These are phyloP conservation scores for Vimba vimba DNA, from an alignment of 2,113 vertebrate species.

Conservation along the genomic window DNA sequence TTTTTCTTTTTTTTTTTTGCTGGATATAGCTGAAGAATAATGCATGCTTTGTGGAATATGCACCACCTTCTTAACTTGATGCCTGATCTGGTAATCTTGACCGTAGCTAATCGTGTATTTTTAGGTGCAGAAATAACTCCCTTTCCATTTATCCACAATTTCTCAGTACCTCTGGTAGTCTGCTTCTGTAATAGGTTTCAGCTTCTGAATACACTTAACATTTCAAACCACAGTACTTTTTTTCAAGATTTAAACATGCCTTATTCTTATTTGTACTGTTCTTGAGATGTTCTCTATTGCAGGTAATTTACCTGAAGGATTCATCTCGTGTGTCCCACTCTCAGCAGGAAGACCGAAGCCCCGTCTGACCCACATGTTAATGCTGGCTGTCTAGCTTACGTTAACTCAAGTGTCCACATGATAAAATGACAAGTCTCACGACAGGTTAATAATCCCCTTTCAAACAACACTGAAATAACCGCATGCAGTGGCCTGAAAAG, in stretches of 20 bases:
- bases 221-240: background rate
- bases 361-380: slow-evolving; percentile 14
- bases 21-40: background rate
- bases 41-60: background rate
- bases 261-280: background rate
- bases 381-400: background rate
- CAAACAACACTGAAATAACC: background rate
- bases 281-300: background rate
- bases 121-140: background rate
- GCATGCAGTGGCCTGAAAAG: slow-evolving; percentile 1
- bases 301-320: background rate
- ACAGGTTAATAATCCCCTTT: slow-evolving; percentile 22
- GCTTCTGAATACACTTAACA: background rate
- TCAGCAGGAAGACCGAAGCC: background rate
- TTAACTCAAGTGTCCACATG: slow-evolving; percentile 1
- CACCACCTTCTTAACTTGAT: background rate
- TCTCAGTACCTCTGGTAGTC: background rate
- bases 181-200: background rate
- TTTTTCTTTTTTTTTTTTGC: background rate
- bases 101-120: background rate
- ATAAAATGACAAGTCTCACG: slow-evolving; percentile 20
- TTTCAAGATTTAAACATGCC: background rate
- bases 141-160: background rate
- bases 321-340: background rate
- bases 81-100: background rate